These are phyloP conservation scores for Salminus brasiliensis DNA, from an alignment of 2,113 vertebrate genomes.

Conservation along the genomic window DNA sequence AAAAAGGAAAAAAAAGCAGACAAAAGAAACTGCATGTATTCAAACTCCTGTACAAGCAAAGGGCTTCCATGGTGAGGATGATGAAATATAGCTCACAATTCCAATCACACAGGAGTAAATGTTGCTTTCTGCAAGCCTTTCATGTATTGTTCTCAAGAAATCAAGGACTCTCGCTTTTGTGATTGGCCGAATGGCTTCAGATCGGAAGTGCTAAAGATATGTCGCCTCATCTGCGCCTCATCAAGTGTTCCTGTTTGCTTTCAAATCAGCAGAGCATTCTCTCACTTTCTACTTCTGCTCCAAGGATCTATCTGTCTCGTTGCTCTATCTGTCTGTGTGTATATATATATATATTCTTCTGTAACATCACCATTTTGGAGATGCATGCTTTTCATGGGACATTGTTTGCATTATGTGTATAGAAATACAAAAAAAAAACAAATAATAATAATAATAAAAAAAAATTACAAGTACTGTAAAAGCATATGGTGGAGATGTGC, in stretches of 20 bases:
- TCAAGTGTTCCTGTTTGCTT: constrained; percentile 66
- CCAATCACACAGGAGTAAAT: constrained; percentile 54
- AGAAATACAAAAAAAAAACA: too few relatives aligned
- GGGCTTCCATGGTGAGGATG: constrained; percentile 2
- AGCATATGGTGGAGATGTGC: constrained; percentile 56
- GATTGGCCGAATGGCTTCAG: constrained; percentile 37
- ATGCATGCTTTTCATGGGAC: too few relatives aligned
- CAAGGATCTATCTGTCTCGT: constrained; percentile 65
- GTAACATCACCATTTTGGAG: too few relatives aligned
- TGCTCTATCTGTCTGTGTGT: too few relatives aligned
- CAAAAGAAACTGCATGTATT: neutral
- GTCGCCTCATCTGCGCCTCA: constrained; percentile 65
- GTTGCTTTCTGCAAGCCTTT: constrained; percentile 55
- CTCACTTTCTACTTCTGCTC: constrained; percentile 48
- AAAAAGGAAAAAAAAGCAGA: constrained; percentile 2
- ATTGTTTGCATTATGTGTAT: too few relatives aligned
- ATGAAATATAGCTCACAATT: constrained; percentile 23
- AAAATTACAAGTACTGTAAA: too few relatives aligned
- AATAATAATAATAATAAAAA: too few relatives aligned
- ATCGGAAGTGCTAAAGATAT: constrained; percentile 61
- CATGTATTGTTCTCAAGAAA: constrained; percentile 64
- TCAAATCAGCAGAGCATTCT: constrained; percentile 60
- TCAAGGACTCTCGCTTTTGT: constrained; percentile 69
- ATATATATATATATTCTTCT: too few relatives aligned
- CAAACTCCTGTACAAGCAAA: neutral